Base-by-base conservation (phyloP, 2,113 vertebrate species). In the Gavia stellata region DNA sequence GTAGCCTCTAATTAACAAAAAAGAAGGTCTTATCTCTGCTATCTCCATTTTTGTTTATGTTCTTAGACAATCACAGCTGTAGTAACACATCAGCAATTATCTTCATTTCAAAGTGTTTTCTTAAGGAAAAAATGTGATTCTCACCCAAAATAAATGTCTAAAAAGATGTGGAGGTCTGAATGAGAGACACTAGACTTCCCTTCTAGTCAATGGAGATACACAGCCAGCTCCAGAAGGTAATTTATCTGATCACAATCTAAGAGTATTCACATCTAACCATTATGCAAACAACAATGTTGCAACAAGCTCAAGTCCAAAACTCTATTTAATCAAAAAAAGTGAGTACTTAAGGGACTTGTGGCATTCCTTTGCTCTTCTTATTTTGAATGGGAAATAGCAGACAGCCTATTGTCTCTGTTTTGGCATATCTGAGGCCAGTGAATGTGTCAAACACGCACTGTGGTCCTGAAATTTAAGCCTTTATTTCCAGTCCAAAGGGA, bases 391-490 rank as follows among this genome's bases (percentile, higher is more conserved):
- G 77, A 92, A 86, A 75, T 40, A 74, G 59, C 25, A 89, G 81
- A 53, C 25, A 72, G 63, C 31, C 56, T 89, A 29, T 92, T 95
- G 73, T 95, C 73, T 96, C 66, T 81, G 8, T 89, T 95, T 79
- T 66, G 73, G 53, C 56, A 28, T 49, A 72, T 68, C 45, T 80
- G 45, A 84, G 20, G 31, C 70, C 81, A 95, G 50, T 1, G 17
- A 79, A 75, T 79, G 33, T 89, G 77, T 94, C 65, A 94, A 93
- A 62, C 36, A 44, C 38, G 21, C 44, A 33, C 65, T 75, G 56
- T 89, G 65, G 80, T 87, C 65, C 81, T 94, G 83, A 92, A 94
- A 96, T 91, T 49, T 45, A 75, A 89, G 29, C 20, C 58, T 71
- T 82, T 85, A 61, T 92, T 95, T 95, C 38, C 58, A 73, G 33